Evolutionary conservation across 2,888 invertebrate species (phyloP), one percentile per base, ranked within the genome.

Genomic region (Smittia sp.): DNA sequence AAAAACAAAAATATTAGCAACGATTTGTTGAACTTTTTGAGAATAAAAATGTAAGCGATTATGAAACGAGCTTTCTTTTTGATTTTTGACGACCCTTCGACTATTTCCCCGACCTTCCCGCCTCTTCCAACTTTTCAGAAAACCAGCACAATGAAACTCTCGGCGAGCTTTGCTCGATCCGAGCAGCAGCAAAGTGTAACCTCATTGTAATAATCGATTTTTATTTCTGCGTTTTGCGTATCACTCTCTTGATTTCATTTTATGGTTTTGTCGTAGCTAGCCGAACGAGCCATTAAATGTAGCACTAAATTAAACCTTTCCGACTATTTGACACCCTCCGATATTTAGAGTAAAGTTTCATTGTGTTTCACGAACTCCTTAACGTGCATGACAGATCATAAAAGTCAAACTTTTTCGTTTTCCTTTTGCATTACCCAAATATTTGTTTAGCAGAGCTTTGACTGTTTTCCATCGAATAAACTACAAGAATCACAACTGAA

Each of bases 201-300:
- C 69, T 27, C 52, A 70, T 70, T 70, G n/a, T 32, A 70, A 70
- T 70, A 70, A 70, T 70, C 69, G 69, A 70, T 70, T 70, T 65
- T 65, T 15, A 7, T n/a, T 65, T 65, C 1, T 65, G 18, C 65
- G 7, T 65, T 54, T 70, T 52, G 54, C 69, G 52, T 70, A 54
- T 22, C 20, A 22, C 22, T 58, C 22, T 22, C n/a, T 58, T 6
- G 22, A 58, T 18, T 46, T 58, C 58, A n/a, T 46, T 46, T 46
- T 2, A 15, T 46, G 46, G 11, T 32, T 32, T 32, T 6, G 32
- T 32, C 32, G 32, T 32, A 32, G 32, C 3, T 22, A n/a, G 18
- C 22, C 18, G 22, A 22, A 1, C 2, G 22, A 58, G 58, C 22
- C 58, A 13, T 58, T 18, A 58, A 46, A 6, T 46, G 46, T 46